phyloP scores from a whole-genome alignment of 2,113 vertebrate genomes.

The Dromaius novaehollandiae region DNA sequence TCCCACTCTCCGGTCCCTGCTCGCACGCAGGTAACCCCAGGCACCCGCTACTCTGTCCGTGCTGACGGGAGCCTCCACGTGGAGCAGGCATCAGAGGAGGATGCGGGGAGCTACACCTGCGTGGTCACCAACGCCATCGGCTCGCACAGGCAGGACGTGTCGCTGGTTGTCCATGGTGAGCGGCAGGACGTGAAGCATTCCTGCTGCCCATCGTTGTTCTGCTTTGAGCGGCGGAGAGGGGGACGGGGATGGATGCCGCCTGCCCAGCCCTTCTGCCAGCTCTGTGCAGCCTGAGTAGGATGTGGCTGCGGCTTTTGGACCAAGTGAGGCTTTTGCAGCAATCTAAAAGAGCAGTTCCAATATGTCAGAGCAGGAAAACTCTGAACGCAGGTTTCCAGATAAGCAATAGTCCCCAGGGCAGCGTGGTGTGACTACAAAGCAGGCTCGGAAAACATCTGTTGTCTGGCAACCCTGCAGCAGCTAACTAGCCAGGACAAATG shows the following conservation, averaged over 20 bases:
- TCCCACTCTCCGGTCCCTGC: not conserved
- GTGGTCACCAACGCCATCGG: slow-evolving; percentile 84
- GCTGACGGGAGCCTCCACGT: slow-evolving; percentile 88
- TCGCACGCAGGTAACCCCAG: slow-evolving; percentile 71
- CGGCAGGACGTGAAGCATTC: not conserved
- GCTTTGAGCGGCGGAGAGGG: too few species aligned
- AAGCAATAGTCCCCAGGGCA: not conserved
- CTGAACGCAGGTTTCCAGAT: not conserved
- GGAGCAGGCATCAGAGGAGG: slow-evolving; percentile 66
- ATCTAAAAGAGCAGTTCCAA: not conserved
- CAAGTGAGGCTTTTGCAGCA: not conserved
- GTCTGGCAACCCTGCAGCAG: too few species aligned
- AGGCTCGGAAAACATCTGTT: not conserved
- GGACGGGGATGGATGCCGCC: fast-evolving
- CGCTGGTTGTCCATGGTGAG: slow-evolving; percentile 85
- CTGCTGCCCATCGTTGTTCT: fast-evolving
- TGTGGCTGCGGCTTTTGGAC: not conserved
- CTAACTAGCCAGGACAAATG: not conserved
- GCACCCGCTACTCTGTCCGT: slow-evolving; percentile 69
- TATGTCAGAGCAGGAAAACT: not conserved
- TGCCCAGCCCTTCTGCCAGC: not conserved
- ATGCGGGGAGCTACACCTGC: slow-evolving; percentile 85
- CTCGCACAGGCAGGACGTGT: slow-evolving; percentile 76
- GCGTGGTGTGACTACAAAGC: not conserved
- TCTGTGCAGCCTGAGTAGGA: too few species aligned